A percentile compares a stretch with the other conserved stretches of the same genome.
phyloP scores from a whole-genome alignment of 2,888 invertebrate species.

The Apodemia duryi region DNA sequence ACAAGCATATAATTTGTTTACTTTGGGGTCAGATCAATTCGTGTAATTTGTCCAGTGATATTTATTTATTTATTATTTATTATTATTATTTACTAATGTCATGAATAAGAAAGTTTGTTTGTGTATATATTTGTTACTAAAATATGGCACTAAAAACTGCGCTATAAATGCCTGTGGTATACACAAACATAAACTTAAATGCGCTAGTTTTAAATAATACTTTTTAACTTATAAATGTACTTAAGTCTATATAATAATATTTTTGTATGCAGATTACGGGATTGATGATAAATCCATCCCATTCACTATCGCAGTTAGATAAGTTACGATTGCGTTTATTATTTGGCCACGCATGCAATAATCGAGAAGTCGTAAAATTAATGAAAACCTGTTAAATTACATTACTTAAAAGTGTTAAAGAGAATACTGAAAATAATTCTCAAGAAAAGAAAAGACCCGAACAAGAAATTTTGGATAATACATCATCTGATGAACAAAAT shows the following conservation, averaged over 20 bases:
- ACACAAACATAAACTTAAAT: too few species aligned
- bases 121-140: too few species aligned
- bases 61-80: too few species aligned
- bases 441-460: background rate
- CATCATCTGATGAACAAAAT: background rate
- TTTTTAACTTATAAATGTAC: too few species aligned
- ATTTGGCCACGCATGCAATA: slow-evolving; percentile 57
- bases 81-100: too few species aligned
- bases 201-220: too few species aligned
- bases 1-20: too few species aligned
- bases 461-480: background rate
- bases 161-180: too few species aligned
- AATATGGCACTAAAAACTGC: too few species aligned
- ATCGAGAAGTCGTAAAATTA: slow-evolving; percentile 45
- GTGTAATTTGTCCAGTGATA: too few species aligned
- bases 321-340: slow-evolving; percentile 49
- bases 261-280: slow-evolving; percentile 45
- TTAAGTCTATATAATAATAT: background rate
- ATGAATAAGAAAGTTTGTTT: too few species aligned
- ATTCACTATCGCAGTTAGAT: slow-evolving; percentile 52
- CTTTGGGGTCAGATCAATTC: too few species aligned
- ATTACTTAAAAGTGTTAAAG: background rate
- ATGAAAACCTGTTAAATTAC: slow-evolving; percentile 45
- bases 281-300: slow-evolving; percentile 43
- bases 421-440: background rate